phyloP scores from a whole-genome alignment of 2,888 invertebrate species.

The Carpatolechia fugitivella region DNA sequence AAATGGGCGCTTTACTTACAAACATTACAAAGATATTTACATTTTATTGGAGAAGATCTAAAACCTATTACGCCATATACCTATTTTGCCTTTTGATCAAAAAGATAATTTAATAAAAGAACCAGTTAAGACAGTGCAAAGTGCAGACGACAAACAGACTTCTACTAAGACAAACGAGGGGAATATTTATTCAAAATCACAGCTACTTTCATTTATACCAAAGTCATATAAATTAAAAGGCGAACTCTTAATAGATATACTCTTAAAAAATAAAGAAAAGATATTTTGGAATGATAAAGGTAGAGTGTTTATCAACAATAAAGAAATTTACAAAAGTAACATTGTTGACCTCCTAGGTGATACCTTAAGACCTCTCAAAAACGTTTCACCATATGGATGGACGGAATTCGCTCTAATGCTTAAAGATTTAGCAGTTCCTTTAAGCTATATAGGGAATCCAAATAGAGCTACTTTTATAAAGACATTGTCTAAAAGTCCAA shows the following conservation, averaged over 20 bases:
- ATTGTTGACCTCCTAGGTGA: slow-evolving; percentile 32
- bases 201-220: background rate
- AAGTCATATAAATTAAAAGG: slow-evolving; percentile 18
- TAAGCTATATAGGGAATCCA: slow-evolving; percentile 30
- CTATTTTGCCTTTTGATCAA: slow-evolving; percentile 1
- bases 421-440: background rate
- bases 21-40: background rate
- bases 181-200: background rate
- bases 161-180: background rate
- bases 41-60: background rate
- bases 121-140: too few species aligned
- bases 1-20: background rate
- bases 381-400: background rate
- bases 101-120: background rate
- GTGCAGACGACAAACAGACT: background rate
- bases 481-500: background rate
- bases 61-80: slow-evolving; percentile 4
- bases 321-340: slow-evolving; percentile 28
- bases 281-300: slow-evolving; percentile 27
- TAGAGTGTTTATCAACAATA: slow-evolving; percentile 25
- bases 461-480: slow-evolving; percentile 15
- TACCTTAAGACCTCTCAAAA: background rate
- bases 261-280: slow-evolving; percentile 18
- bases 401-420: background rate
- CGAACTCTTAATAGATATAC: slow-evolving; percentile 21